phyloP scores from a whole-genome alignment of 2,113 vertebrate species.

The Synchiropus splendidus region DNA sequence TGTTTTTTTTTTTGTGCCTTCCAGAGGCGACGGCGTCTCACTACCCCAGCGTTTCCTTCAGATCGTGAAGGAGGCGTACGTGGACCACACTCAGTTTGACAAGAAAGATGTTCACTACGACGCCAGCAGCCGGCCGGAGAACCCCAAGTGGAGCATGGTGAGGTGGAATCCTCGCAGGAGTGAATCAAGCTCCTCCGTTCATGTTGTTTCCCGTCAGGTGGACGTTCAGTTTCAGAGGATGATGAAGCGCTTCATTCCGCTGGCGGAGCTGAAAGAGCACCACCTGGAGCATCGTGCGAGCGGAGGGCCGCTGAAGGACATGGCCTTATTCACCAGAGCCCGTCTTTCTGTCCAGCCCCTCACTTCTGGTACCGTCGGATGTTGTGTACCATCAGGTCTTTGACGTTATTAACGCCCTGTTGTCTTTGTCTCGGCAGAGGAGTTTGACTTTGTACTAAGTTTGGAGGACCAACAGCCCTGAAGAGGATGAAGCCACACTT shows the following conservation, averaged over 20 bases:
- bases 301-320: constrained; percentile 74
- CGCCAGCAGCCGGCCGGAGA: constrained; percentile 77
- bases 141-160: constrained; percentile 96
- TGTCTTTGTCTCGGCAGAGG: constrained; percentile 63
- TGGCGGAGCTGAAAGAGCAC: constrained; percentile 81
- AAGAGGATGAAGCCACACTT: too few species aligned
- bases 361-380: constrained; percentile 63
- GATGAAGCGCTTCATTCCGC: constrained; percentile 80
- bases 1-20: too few species aligned
- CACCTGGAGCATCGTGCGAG: constrained; percentile 72
- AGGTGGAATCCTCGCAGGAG: not conserved
- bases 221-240: constrained; percentile 87
- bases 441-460: constrained; percentile 85
- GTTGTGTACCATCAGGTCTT: not conserved
- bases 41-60: constrained; percentile 33
- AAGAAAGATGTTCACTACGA: constrained; percentile 82
- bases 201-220: constrained; percentile 61
- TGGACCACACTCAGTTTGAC: constrained; percentile 96
- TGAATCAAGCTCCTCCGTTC: too few species aligned
- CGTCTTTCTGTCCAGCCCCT: constrained; percentile 87
- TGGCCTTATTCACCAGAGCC: constrained; percentile 78
- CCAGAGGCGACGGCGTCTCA: not conserved
- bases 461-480: constrained; percentile 74
- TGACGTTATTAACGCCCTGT: not conserved
- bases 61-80: constrained; percentile 88